Evolutionary conservation across 35 echinoderm and acorn worm species (phyloP).

Genomic region (Patiria miniata): DNA sequence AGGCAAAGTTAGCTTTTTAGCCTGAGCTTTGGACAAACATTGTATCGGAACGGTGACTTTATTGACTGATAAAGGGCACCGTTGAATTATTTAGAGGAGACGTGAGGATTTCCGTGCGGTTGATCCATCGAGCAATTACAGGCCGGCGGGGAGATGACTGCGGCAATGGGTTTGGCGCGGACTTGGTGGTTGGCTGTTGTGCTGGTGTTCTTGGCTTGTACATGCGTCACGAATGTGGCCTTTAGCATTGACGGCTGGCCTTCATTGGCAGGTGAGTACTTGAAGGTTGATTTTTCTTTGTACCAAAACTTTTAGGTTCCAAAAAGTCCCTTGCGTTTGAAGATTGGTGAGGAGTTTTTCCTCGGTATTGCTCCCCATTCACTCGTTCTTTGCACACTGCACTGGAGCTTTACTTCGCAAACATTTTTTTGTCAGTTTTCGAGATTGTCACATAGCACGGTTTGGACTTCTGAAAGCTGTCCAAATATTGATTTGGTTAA

Average conservation of each 20-base stretch:
- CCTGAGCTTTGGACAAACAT: no score
- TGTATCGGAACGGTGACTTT: not conserved
- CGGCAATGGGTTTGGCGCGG: not conserved
- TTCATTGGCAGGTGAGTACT: not conserved
- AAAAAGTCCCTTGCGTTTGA: no score
- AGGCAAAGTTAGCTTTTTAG: no score
- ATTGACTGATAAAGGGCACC: not conserved
- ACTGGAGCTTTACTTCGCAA: no score
- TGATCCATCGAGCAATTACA: not conserved
- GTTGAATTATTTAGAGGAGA: not conserved
- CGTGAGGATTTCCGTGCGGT: not conserved
- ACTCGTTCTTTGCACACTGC: no score
- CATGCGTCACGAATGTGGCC: not conserved
- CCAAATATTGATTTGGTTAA: no score
- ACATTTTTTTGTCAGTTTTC: no score
- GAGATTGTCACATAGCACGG: no score
- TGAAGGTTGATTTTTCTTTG: not conserved
- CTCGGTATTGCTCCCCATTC: no score
- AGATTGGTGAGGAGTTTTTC: no score
- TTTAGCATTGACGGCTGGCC: not conserved
- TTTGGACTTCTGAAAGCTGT: no score
- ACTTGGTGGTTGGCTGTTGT: not conserved
- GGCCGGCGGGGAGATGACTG: not conserved
- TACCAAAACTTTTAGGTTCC: no score
- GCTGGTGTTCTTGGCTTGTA: not conserved